Evolutionary conservation across 37 sponge, comb jelly and placozoan genomes (phyloP).

Genomic region (Amphimedon queenslandica): DNA sequence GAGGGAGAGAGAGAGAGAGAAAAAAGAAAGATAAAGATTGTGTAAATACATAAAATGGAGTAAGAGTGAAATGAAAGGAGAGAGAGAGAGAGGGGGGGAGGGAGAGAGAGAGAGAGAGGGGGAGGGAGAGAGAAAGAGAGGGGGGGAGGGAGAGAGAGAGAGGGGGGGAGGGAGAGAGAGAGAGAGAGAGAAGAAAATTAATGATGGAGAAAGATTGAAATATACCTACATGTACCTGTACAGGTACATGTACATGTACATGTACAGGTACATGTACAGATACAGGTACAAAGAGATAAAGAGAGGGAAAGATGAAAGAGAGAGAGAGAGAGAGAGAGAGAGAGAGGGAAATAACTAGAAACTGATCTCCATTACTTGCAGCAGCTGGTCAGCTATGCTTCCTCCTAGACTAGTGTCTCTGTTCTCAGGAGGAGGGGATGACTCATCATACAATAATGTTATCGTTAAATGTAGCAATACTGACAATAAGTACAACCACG

Average conservation of each 20-base stretch:
- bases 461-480: constrained; percentile 58
- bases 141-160: too few species aligned
- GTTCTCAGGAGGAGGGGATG: constrained; percentile 25
- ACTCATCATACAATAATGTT: constrained; percentile 32
- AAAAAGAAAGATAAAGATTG: not conserved
- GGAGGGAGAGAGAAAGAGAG: too few species aligned
- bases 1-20: not conserved
- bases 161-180: constrained; percentile 32
- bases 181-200: constrained; percentile 12
- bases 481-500: constrained; percentile 66
- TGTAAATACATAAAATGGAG: not conserved
- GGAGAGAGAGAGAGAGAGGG: too few species aligned
- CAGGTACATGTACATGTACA: too few species aligned
- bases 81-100: constrained; percentile 23
- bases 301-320: too few species aligned
- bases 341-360: not conserved
- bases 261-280: too few species aligned
- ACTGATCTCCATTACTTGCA: constrained; percentile 66
- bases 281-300: too few species aligned
- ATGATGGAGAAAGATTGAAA: not conserved
- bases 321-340: not conserved
- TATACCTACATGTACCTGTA: too few species aligned
- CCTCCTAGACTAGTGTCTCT: constrained; percentile 48
- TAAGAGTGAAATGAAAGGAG: not conserved
- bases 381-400: constrained; percentile 31